Percentiles rank a stretch among this genome's conserved stretches.
Conservation (phyloP, 35 echinoderm and acorn worm species). For the Holothuria glaberrima region DNA sequence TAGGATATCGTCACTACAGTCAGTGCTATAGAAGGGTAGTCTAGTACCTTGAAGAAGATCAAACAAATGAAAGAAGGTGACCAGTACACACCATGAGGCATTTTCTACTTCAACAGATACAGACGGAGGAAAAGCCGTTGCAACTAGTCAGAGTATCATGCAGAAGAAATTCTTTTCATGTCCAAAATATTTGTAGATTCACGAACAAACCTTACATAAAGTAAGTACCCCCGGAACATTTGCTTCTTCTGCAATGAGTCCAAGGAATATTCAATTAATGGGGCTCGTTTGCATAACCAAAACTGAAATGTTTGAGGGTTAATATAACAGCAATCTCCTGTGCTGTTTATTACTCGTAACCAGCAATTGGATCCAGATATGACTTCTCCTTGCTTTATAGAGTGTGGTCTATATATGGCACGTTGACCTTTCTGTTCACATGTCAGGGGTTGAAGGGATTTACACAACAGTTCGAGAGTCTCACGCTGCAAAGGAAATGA, state of each 20-base stretch:
- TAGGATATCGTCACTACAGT: too few species aligned
- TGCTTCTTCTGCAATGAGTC: neutral
- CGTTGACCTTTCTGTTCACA: neutral
- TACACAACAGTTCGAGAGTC: neutral
- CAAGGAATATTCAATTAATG: conserved; percentile 19
- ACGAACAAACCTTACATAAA: neutral
- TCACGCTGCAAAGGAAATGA: conserved; percentile 5
- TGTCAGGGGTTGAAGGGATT: neutral
- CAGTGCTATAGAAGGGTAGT: neutral
- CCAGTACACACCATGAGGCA: conserved; percentile 5
- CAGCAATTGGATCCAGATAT: neutral
- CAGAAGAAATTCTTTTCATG: conserved; percentile 1
- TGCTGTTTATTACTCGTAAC: conserved; percentile 4
- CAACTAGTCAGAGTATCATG: neutral
- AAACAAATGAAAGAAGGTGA: neutral
- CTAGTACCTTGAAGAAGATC: neutral
- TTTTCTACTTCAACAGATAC: neutral
- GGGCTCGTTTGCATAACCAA: neutral
- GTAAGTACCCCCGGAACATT: neutral
- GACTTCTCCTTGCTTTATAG: neutral
- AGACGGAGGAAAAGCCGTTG: neutral
- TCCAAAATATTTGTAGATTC: neutral
- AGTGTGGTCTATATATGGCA: neutral
- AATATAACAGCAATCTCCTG: conserved; percentile 25
- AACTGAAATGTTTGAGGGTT: conserved; percentile 13